Base-by-base conservation (phyloP, 1,140 invertebrate genomes). In the Cyclargus thomasi region DNA sequence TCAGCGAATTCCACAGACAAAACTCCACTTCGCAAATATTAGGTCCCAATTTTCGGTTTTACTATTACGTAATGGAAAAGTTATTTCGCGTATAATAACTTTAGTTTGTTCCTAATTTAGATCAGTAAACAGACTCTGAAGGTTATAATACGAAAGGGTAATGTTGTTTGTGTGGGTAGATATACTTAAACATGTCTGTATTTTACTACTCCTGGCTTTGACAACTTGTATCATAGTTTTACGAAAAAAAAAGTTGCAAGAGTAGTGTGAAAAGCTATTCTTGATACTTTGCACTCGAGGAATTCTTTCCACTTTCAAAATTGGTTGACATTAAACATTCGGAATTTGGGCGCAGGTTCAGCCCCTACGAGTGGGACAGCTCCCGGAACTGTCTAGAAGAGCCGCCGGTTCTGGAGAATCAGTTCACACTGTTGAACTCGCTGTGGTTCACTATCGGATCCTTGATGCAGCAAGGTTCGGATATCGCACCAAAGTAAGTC, bases 401-500 rank as follows among this genome's bases (percentile, higher is more conserved):
- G 86, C 93, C 94, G 69, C 94, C 94, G 75, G 93, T 94, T 80
- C 90, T 96, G 86, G 94, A 96, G 91, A 97, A 97, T 92, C 95
- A 97, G 91, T 97, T 97, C 92, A 96, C 94, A 74, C 92, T 97
- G 76, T 92, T 96, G 86, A 97, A 97, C 92, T 94, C 95, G 82
- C 92, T 97, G 76, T 97, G 96, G 96, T 97, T 97, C 92, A 96
- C 95, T 90, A 95, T 96, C 87, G 96, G 96, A 76, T 95, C 95
- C 77, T 93, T 97, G 83, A 97, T 97, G 96, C 96, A 97, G 93
- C 95, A 97, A 93, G 96, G 96, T 90, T 96, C 95, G 81, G 96
- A 97, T 93, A 95, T 97, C 87, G 95, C 96, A 92, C 94, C 94
- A 70, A 94, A 95, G 94, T 95, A 90, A 92, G 91, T 91, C 72